These are phyloP conservation scores for Odocoileus hemionus DNA, from an alignment of 2,113 vertebrate species.

Conservation along the genomic window DNA sequence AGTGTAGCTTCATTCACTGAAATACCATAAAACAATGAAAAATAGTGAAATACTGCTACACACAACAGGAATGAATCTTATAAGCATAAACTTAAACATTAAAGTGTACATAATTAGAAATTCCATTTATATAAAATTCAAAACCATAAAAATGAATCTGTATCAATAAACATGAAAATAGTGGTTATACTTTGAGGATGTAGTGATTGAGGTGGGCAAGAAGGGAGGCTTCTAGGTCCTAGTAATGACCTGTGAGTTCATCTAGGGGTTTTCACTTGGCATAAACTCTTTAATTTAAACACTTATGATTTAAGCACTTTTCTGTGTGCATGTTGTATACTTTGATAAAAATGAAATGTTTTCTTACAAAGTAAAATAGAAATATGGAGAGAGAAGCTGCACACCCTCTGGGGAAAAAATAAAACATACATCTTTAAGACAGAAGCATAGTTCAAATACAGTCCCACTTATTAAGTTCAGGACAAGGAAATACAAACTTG, in stretches of 20 bases:
- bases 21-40: not conserved
- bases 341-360: conserved; percentile 1
- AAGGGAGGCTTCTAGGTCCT: not conserved
- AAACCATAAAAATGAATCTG: not conserved
- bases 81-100: not conserved
- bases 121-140: not conserved
- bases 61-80: not conserved
- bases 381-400: not conserved
- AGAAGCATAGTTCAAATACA: not conserved
- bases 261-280: not conserved
- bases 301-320: conserved; percentile 1
- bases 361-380: conserved; percentile 49
- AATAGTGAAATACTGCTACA: not conserved
- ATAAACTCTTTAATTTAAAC: not conserved
- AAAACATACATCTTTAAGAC: not conserved
- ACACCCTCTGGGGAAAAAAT: not conserved
- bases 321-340: not conserved
- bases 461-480: not conserved
- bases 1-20: not conserved
- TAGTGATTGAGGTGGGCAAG: not conserved
- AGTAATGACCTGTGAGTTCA: not conserved
- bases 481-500: not conserved
- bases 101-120: not conserved
- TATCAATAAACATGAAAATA: not conserved
- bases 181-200: not conserved